These are phyloP conservation scores for Borostomias antarcticus DNA, from an alignment of 2,797 vertebrate species.

Conservation along the genomic window DNA sequence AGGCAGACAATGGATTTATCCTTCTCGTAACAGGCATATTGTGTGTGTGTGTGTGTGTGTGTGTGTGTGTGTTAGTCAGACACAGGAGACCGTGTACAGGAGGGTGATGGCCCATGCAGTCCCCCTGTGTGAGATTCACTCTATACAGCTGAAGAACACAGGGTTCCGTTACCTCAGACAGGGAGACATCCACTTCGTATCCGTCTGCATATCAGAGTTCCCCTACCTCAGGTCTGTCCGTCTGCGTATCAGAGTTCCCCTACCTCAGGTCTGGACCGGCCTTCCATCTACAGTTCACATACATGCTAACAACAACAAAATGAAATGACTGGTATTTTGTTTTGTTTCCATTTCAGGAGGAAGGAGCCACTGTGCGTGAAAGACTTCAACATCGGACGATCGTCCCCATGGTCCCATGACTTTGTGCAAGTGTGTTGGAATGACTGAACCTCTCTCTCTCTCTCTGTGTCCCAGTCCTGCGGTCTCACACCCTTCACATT, in stretches of 20 bases:
- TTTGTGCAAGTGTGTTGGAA: conserved; percentile 69
- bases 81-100: conserved; percentile 50
- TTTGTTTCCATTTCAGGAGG: conserved; percentile 49
- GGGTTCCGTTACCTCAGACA: conserved; percentile 72
- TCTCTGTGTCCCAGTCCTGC: background rate
- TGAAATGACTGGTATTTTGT: background rate
- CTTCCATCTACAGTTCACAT: background rate
- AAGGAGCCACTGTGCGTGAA: conserved; percentile 70
- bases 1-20: background rate
- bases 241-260: conserved; percentile 73
- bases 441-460: background rate
- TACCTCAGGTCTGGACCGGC: background rate
- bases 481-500: too few relatives aligned
- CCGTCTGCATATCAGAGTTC: conserved; percentile 72
- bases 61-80: conserved; percentile 55
- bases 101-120: conserved; percentile 61
- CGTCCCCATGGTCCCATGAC: conserved; percentile 73
- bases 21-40: background rate
- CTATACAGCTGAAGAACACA: conserved; percentile 73
- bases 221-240: conserved; percentile 65
- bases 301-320: conserved; percentile 2
- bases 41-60: conserved; percentile 18
- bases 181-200: conserved; percentile 68
- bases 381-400: conserved; percentile 64
- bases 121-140: conserved; percentile 67